Base-by-base conservation (phyloP, 1,140 invertebrate species). In the Ceratosolen fusciceps region DNA sequence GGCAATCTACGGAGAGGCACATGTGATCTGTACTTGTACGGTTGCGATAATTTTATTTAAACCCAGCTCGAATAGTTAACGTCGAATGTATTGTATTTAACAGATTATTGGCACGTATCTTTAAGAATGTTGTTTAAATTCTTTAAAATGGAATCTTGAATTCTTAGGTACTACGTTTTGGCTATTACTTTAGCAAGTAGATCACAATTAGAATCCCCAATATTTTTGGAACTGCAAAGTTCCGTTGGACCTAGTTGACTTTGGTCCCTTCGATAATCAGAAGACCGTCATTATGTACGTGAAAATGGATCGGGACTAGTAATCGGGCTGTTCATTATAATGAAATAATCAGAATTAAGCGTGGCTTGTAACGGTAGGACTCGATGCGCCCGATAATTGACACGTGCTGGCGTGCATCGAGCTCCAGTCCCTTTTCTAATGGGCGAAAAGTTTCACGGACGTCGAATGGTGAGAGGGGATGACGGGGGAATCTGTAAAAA, bases 211-310 rank as follows among this genome's bases (percentile, higher is more conserved):
- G 16, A 9, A 47, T 47, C 43, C 16, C 43, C 43, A 47, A 47
- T 47, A 71, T 71, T 54, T 71, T 54, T 19, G 47, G 68, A 16
- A 21, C 47, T 16, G 67, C 29, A 21, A 34, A 37, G 67, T 39
- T 68, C 14, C 67, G 29, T 47, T 68, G 47, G 26, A 29, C 39
- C 1, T 47, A 68, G 37, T 68, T 68, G 47, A 47, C 39, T 47
- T 68, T 47, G n/a, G n/a, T n/a, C n/a, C n/a, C n/a, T n/a, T n/a
- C n/a, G n/a, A n/a, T n/a, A n/a, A n/a, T n/a, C n/a, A n/a, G n/a
- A n/a, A n/a, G n/a, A n/a, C n/a, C n/a, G n/a, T n/a, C n/a, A n/a
- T n/a, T n/a, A n/a, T 7, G 49, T 2, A 52, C 49, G 49, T 52
- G 49, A 21, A 52, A 5, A 19, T 52, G 3, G 49, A 52, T 21